These are phyloP conservation scores for Hyaena hyaena DNA, from an alignment of 2,113 vertebrate species.

Conservation along the genomic window DNA sequence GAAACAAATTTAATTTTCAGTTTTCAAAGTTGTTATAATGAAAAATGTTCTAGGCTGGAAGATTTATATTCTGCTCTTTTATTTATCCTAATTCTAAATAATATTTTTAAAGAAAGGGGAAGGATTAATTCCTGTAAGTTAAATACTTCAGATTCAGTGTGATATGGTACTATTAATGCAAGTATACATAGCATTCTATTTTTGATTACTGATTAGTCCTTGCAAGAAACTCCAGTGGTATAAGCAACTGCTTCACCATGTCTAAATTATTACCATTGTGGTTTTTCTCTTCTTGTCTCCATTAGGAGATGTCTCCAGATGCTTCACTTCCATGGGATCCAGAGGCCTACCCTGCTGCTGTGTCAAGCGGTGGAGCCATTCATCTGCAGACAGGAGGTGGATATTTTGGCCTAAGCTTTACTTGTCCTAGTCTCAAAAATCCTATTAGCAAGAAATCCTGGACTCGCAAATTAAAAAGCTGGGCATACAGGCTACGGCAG, in stretches of 20 bases:
- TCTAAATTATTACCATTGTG: conserved; percentile 41
- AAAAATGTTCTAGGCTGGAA: conserved; percentile 14
- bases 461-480: conserved; percentile 98
- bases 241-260: neutral
- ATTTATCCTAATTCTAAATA: conserved; percentile 40
- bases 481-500: conserved; percentile 96
- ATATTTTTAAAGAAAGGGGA: conserved; percentile 55
- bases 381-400: conserved; percentile 96
- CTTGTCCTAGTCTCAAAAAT: conserved; percentile 98
- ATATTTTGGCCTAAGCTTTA: conserved; percentile 99
- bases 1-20: conserved; percentile 47
- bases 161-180: conserved; percentile 25
- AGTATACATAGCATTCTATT: neutral
- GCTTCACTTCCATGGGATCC: conserved; percentile 89
- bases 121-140: conserved; percentile 39
- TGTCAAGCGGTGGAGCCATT: conserved; percentile 87
- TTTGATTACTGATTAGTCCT: conserved; percentile 36
- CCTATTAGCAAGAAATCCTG: conserved; percentile 98
- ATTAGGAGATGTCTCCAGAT: conserved; percentile 91
- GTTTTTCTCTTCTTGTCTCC: conserved; percentile 76
- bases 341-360: conserved; percentile 86
- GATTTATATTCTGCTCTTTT: conserved; percentile 44
- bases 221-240: neutral
- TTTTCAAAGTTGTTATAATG: conserved; percentile 47
- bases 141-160: conserved; percentile 35